Evolutionary conservation across 53 echinoderm and acorn worm species (phyloP), one percentile per base, ranked within the genome.

Genomic region (Mesocentrotus franciscanus): DNA sequence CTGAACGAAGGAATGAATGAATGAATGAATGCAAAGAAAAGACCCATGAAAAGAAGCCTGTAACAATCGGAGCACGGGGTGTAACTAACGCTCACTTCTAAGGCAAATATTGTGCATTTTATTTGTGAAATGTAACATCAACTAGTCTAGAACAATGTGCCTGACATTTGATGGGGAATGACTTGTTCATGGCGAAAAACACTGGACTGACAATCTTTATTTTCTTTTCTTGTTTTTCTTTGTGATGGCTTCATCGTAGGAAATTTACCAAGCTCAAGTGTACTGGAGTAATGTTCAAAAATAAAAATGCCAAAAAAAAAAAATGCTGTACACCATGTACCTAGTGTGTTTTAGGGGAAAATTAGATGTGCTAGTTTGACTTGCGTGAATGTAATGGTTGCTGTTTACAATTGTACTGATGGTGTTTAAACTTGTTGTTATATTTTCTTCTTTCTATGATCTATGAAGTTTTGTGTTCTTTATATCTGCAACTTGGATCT

Each of bases 361-460:
- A 71, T 92, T 92, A 92, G 92, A 92, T 92, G 92, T 92, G 92
- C 92, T 92, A 71, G 74, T 72, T 92, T 92, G 29, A 74, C 72
- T 92, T 75, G 92, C 49, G 92, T 92, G 92, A 56, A 12, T 92
- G 92, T 92, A 39, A 71, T 71, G 92, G 75, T 92, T 92, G 92
- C 92, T 92, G 92, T 92, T 92, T 74, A 66, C 55, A 92, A 92
- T 92, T 92, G 92, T 92, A 72, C 92, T 71, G 70, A 75, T 92
- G 92, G 92, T 92, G 75, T 92, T 92, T 55, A 92, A 87, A 91
- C n/a, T 91, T 91, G 91, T 91, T 66, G 87, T 59, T 87, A 87
- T 87, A 87, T 91, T 64, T 91, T 91, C 90, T 90, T 90, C 66
- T 91, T 68, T 62, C 36, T 91, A 91, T 66, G 66, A 66, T 35